phyloP scores from a whole-genome alignment of 2,888 invertebrate species.

The Sussaba pulchella region DNA sequence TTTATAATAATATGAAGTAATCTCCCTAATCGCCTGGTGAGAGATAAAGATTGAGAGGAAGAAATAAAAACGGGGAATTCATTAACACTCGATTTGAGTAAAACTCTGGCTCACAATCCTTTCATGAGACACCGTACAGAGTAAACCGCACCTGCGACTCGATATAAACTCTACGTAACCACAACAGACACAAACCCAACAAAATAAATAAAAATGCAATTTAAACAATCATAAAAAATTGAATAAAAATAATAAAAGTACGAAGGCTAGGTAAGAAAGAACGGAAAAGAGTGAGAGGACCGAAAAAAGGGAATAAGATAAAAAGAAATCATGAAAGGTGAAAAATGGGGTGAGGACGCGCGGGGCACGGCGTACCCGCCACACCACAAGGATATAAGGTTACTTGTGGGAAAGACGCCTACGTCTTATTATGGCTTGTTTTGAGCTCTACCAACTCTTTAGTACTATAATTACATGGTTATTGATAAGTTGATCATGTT shows the following conservation, averaged over 20 bases:
- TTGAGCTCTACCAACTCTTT: slow-evolving; percentile 84
- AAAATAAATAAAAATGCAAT: no score
- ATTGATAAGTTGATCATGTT: slow-evolving; percentile 85
- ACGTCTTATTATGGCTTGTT: slow-evolving; percentile 84
- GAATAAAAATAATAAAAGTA: no score
- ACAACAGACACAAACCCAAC: no score
- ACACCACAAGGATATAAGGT: slow-evolving; percentile 82
- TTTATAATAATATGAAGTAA: no score
- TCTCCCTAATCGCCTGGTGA: no score
- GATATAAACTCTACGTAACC: no score
- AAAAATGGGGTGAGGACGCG: slow-evolving; percentile 78
- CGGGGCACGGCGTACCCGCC: slow-evolving; percentile 69
- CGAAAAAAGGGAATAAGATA: no score
- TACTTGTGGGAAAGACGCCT: slow-evolving; percentile 84
- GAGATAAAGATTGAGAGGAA: not conserved
- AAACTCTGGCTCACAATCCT: no score
- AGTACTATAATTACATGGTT: slow-evolving; percentile 84
- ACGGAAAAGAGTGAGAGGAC: slow-evolving; percentile 44
- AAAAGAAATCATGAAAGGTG: slow-evolving; percentile 78
- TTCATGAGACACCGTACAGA: no score
- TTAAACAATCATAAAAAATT: no score
- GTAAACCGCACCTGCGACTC: no score
- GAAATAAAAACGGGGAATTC: slow-evolving; percentile 37
- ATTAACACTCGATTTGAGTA: no score
- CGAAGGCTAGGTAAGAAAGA: slow-evolving; percentile 39